Percentiles rank a stretch among this genome's conserved stretches.
phyloP scores from a whole-genome alignment of 2,113 vertebrate genomes.

The Zeus faber region DNA sequence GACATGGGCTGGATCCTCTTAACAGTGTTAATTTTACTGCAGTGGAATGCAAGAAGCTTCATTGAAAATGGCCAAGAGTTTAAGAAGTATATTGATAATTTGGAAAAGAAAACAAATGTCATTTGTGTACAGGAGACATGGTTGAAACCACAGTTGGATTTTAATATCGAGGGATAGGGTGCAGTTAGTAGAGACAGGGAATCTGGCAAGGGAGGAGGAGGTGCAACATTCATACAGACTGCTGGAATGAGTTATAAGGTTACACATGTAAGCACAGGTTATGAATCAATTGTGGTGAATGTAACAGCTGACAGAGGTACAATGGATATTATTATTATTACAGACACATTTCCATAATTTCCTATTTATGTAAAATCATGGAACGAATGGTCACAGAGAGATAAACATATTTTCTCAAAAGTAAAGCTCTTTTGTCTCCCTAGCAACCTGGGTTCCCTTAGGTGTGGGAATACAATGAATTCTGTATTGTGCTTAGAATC shows the following conservation, averaged over 20 bases:
- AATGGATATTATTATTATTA: neutral
- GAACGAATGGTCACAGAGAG: slow-evolving; percentile 1
- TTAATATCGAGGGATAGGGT: neutral
- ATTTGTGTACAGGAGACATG: neutral
- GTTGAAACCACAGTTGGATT: slow-evolving; percentile 4
- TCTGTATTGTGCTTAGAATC: slow-evolving; percentile 1
- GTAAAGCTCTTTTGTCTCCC: neutral
- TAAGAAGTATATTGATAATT: neutral
- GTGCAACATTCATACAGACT: too few species aligned
- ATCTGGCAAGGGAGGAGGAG: too few species aligned
- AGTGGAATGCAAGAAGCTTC: neutral
- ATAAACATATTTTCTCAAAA: neutral
- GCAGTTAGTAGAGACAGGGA: neutral
- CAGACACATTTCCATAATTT: neutral
- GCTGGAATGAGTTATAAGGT: too few species aligned
- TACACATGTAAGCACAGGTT: too few species aligned
- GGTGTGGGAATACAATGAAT: neutral
- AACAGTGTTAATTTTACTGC: neutral
- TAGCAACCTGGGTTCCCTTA: neutral
- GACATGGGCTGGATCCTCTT: neutral
- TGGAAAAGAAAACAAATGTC: neutral
- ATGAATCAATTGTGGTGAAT: neutral
- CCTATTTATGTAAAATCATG: neutral
- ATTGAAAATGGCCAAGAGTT: neutral
- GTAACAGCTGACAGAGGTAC: neutral